Conservation (phyloP, 2,797 vertebrate species). For the Myotis findleyi region DNA sequence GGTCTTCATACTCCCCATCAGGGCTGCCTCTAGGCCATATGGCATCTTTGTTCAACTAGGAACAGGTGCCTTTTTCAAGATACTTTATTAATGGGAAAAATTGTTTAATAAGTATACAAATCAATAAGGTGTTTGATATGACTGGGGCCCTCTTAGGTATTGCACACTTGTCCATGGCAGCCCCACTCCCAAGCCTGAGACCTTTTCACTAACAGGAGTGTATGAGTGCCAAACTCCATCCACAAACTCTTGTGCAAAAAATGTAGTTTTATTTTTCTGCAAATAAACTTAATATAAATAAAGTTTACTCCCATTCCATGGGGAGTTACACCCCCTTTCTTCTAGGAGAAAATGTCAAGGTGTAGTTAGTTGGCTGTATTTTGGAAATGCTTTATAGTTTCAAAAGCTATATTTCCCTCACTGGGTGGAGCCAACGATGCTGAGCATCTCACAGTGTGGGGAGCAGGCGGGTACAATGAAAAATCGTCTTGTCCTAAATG, state of each 20-base stretch:
- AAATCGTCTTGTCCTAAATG: background rate
- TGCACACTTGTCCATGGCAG: background rate
- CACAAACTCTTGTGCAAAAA: background rate
- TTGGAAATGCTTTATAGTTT: too few species aligned
- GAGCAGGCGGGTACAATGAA: background rate
- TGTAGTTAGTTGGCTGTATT: background rate
- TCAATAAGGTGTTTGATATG: background rate
- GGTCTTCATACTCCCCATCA: background rate
- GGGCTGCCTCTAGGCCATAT: background rate
- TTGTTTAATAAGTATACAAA: background rate
- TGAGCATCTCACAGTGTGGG: background rate
- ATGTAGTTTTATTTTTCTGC: background rate
- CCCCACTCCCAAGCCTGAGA: background rate
- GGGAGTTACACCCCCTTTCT: background rate
- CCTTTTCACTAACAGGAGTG: background rate
- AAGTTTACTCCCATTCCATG: background rate
- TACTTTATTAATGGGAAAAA: background rate
- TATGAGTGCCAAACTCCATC: background rate
- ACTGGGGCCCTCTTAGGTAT: too few species aligned
- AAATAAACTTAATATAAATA: background rate
- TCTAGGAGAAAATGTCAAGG: background rate
- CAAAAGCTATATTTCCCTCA: background rate
- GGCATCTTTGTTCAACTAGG: background rate
- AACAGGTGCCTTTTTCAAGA: background rate
- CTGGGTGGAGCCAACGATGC: background rate